A percentile compares a stretch with the other conserved stretches of the same genome.
These are phyloP conservation scores for Lamprotornis superbus DNA, from an alignment of 2,113 vertebrate genomes.

Conservation along the genomic window DNA sequence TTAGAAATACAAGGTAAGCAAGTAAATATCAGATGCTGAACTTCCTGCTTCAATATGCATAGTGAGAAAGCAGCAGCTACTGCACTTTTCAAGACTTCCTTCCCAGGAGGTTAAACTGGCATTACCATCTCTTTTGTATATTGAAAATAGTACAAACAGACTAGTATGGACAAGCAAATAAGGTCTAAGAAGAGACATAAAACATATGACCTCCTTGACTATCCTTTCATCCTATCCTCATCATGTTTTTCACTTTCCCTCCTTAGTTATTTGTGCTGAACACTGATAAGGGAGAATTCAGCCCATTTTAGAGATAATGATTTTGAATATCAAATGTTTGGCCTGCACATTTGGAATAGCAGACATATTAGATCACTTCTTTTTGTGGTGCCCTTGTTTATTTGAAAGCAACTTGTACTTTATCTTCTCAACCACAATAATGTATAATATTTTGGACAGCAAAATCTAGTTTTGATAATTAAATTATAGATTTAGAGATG, in stretches of 20 bases:
- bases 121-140: not conserved
- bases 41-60: not conserved
- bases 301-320: not conserved
- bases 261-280: not conserved
- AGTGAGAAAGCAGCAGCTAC: not conserved
- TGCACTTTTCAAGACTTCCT: not conserved
- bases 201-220: not conserved
- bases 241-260: not conserved
- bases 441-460: not conserved
- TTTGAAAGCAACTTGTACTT: constrained; percentile 13
- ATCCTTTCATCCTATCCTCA: not conserved
- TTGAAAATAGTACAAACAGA: not conserved
- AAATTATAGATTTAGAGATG: not conserved
- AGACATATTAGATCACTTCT: constrained; percentile 29
- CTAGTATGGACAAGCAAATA: not conserved
- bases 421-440: not conserved
- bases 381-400: constrained; percentile 4
- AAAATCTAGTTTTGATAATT: not conserved
- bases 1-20: not conserved
- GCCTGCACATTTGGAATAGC: not conserved
- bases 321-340: constrained; percentile 2
- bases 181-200: not conserved
- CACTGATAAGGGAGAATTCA: not conserved
- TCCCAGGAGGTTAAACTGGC: not conserved
- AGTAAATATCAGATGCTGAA: not conserved